Conservation (phyloP, 2,113 vertebrate species). For the Eleginops maclovinus region DNA sequence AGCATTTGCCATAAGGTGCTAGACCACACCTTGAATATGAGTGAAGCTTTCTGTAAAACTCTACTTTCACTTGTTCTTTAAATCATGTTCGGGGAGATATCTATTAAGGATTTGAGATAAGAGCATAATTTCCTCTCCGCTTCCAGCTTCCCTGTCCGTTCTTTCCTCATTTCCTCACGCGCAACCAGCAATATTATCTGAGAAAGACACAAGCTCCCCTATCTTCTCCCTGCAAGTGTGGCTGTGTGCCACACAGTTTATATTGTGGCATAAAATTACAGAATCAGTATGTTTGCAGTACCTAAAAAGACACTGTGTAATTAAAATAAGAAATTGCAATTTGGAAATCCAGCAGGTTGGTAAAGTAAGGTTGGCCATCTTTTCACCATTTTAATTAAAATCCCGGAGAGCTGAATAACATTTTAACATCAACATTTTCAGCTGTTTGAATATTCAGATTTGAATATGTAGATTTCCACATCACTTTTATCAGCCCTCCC, state of each 20-base stretch:
- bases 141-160: constrained; percentile 20
- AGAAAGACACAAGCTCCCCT: constrained; percentile 16
- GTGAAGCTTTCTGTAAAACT: constrained; percentile 31
- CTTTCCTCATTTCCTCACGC: constrained; percentile 35
- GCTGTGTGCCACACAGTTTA: constrained; percentile 8
- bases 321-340: background rate
- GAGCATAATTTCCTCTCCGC: constrained; percentile 44
- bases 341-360: background rate
- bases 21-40: constrained; percentile 32
- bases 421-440: background rate
- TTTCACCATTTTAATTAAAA: constrained; percentile 4
- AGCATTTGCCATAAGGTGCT: constrained; percentile 13
- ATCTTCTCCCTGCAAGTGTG: background rate
- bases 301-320: background rate
- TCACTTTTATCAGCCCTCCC: constrained; percentile 3
- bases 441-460: background rate
- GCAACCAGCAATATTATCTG: constrained; percentile 37
- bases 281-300: background rate
- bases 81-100: constrained; percentile 51
- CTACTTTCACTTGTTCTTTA: constrained; percentile 17
- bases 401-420: background rate
- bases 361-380: background rate
- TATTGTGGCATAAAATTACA: background rate
- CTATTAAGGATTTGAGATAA: constrained; percentile 53
- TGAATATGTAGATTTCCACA: constrained; percentile 5